Evolutionary conservation across 2,113 vertebrate species (phyloP), one percentile per base, ranked within the genome.

Genomic region (Notarius quadriscutis): DNA sequence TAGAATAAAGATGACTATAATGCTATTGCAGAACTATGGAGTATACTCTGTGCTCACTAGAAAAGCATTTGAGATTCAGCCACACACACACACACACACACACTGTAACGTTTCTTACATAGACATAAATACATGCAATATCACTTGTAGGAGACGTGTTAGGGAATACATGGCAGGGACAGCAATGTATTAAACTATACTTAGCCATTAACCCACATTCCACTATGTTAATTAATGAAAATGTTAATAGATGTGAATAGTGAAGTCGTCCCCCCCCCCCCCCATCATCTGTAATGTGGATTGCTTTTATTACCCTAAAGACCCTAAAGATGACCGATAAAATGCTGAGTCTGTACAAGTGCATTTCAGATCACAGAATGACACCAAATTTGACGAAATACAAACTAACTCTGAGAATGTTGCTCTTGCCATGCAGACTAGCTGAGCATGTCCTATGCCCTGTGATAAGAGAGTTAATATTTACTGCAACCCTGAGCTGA

Each of bases 381-480:
- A n/a, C 8, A 2, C 41, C n/a, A 18, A 69, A 30, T 71, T 65
- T 6, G 22, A 8, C 4, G 14, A 55, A 51, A n/a, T 4, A 65
- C 22, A 62, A 83, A 62, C 34, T 1, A 55, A 58, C 20, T 11
- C 18, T 7, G 67, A 57, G 81, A 27, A 78, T 15, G 67, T 84
- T 62, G 57, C 69, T 53, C 67, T 30, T 71, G 58, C 72, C 57
- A 71, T 58, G 60, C 71, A 69, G 57, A 50, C 87, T 72, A 79
- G 75, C 72, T 83, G 81, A 72, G 83, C 83, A 88, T 78, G 53
- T 86, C 85, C 69, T 82, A 72, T 80, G 48, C 74, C 75, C 86
- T 69, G 74, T 87, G 91, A 92, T 92, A 92, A 92, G 89, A 71
- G 87, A 86, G 91, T 92, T 92, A 92, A 92, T 92, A 89, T 92